Evolutionary conservation across 2,888 invertebrate species (phyloP), one percentile per base, ranked within the genome.

Genomic region (Calliphora vomitoria): DNA sequence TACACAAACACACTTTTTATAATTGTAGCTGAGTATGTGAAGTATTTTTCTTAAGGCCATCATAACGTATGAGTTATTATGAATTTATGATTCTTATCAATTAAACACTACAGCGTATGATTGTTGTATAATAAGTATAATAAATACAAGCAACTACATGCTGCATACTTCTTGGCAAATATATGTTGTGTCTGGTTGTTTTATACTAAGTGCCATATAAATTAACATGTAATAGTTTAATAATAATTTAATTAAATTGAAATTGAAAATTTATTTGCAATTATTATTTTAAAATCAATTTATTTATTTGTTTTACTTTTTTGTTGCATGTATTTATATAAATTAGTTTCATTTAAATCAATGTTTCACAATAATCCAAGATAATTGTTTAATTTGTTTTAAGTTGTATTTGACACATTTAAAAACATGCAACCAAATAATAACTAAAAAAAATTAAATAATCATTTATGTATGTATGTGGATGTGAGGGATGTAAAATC

Each of bases 321-420:
- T 50, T 50, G 44, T 8, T 44, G 47, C 5, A 4, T 44, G 15
- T 18, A 66, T 74, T 68, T 41, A 38, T 75, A 80, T 72, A 72
- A 78, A 82, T 76, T 78, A 82, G 66, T 82, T 82, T 50, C 41
- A 85, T 85, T 85, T 82, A 87, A 82, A 85, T 85, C 84, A 82
- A 79, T 85, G 78, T 82, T 78, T 85, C 20, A 74, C 74, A 69
- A 84, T 87, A 85, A 87, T 87, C 82, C 76, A 69, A 79, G 44
- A 87, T 87, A 87, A 85, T 85, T 87, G 50, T 81, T 82, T 85
- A 85, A 87, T 85, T 87, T 79, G 68, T 58, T 87, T 83, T 79
- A 44, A 79, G 83, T 84, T 69, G 18, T 79, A 79, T 82, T 85
- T 79, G 82, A 85, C 84, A 87, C 74, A 69, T 85, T 82, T 47